Conservation (phyloP, 1,140 invertebrate species). For the Calycopis cecrops region DNA sequence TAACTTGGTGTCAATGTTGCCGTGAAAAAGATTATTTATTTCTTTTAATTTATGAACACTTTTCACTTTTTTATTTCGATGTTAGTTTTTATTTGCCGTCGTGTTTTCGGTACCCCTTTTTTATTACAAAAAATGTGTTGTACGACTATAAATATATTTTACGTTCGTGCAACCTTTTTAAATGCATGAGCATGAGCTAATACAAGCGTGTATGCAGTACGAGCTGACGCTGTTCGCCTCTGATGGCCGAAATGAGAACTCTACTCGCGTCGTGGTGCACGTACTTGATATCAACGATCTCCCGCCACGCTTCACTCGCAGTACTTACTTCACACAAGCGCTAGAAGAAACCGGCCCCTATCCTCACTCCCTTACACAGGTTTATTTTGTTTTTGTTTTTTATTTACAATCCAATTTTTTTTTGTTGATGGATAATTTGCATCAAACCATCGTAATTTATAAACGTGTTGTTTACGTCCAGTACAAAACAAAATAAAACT, state of each 20-base stretch:
- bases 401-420: conserved; percentile 25
- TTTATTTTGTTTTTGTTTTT: conserved; percentile 58
- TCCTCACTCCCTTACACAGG: conserved; percentile 67
- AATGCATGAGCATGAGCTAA: conserved; percentile 63
- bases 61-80: not conserved
- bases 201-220: conserved; percentile 79
- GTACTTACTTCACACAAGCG: conserved; percentile 78
- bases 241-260: conserved; percentile 90
- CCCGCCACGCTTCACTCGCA: conserved; percentile 84
- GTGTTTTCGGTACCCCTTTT: not conserved
- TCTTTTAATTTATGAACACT: conserved; percentile 3
- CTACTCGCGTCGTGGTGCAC: conserved; percentile 84
- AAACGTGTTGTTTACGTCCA: too few relatives aligned
- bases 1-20: conserved; percentile 8
- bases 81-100: conserved; percentile 1
- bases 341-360: conserved; percentile 69
- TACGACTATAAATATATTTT: conserved; percentile 1
- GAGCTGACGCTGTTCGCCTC: conserved; percentile 90
- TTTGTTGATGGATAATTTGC: not conserved
- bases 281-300: conserved; percentile 89
- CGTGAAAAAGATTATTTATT: conserved; percentile 10
- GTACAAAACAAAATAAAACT: not conserved
- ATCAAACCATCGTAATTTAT: too few relatives aligned
- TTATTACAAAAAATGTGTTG: not conserved
- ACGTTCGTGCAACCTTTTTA: conserved; percentile 20